A percentile compares a stretch with the other conserved stretches of the same genome.
phyloP scores from a whole-genome alignment of 2,113 vertebrate species.

The Cathartes aura region DNA sequence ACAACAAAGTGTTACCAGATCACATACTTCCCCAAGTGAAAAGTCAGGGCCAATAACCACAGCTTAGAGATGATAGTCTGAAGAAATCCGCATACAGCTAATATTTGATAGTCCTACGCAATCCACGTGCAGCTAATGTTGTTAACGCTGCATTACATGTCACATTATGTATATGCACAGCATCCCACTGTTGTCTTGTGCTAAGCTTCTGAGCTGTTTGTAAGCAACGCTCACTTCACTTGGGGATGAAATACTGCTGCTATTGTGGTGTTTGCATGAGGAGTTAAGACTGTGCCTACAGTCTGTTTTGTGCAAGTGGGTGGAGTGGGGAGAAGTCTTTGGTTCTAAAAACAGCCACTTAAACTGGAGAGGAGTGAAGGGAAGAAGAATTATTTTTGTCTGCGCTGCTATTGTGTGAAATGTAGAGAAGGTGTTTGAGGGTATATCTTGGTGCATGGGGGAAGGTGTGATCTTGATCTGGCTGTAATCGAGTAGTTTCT shows the following conservation, averaged over 20 bases:
- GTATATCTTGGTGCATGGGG: fast-evolving
- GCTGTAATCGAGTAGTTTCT: fast-evolving
- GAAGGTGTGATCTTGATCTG: not conserved
- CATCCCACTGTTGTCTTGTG: fast-evolving
- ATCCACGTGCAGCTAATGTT: fast-evolving
- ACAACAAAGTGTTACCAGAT: no score
- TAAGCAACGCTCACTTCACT: fast-evolving
- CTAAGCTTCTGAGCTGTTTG: not conserved
- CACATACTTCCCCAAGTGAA: fast-evolving
- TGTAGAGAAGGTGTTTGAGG: not conserved
- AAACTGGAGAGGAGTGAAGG: not conserved
- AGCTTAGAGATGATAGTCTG: no score
- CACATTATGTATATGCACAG: fast-evolving
- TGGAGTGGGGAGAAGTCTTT: not conserved
- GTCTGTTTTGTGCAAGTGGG: not conserved
- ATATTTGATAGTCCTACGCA: fast-evolving
- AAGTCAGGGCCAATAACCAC: not conserved
- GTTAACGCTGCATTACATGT: fast-evolving
- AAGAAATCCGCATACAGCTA: fast-evolving
- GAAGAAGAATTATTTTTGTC: not conserved
- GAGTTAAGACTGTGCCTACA: fast-evolving
- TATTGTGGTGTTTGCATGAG: not conserved
- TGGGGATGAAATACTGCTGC: fast-evolving
- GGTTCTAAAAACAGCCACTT: not conserved
- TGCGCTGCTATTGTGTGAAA: not conserved